These are phyloP conservation scores for Thrips palmi DNA, from an alignment of 1,140 invertebrate genomes.

Conservation along the genomic window DNA sequence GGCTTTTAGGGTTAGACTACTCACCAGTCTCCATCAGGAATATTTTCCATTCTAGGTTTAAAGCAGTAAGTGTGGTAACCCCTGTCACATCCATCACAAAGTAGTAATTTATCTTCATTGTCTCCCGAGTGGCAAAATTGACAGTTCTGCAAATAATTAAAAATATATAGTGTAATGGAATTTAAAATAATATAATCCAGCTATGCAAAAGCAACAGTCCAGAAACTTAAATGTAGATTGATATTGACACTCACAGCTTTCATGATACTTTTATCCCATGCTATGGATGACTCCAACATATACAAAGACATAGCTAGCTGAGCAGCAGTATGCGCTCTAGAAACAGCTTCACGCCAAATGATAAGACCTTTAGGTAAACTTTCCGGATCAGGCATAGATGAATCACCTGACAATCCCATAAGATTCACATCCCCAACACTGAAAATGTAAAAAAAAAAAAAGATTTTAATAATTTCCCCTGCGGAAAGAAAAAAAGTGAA, in stretches of 20 bases:
- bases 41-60: slow-evolving; percentile 89
- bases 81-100: slow-evolving; percentile 95
- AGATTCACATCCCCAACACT: slow-evolving; percentile 35
- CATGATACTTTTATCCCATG: slow-evolving; percentile 98
- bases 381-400: slow-evolving; percentile 7
- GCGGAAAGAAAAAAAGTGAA: no score
- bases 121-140: slow-evolving; percentile 92
- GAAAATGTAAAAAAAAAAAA: no score
- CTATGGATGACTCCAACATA: slow-evolving; percentile 77
- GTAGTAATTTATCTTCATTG: slow-evolving; percentile 83
- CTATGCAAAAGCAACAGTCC: not conserved
- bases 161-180: slow-evolving; percentile 12
- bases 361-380: slow-evolving; percentile 46
- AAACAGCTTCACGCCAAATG: slow-evolving; percentile 76
- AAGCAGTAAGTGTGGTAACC: slow-evolving; percentile 98
- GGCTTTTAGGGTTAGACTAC: slow-evolving; percentile 15
- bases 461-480: no score
- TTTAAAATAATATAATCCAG: not conserved
- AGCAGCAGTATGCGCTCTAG: slow-evolving; percentile 61
- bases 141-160: slow-evolving; percentile 58
- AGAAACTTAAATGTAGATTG: slow-evolving; percentile 17
- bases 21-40: slow-evolving; percentile 93
- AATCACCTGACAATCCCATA: slow-evolving; percentile 22
- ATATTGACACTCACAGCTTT: slow-evolving; percentile 68
- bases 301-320: slow-evolving; percentile 81